A percentile compares a stretch with the other conserved stretches of the same genome.
These are phyloP conservation scores for Nephrocerus scutellatus DNA, from an alignment of 2,888 invertebrate genomes.

Conservation along the genomic window DNA sequence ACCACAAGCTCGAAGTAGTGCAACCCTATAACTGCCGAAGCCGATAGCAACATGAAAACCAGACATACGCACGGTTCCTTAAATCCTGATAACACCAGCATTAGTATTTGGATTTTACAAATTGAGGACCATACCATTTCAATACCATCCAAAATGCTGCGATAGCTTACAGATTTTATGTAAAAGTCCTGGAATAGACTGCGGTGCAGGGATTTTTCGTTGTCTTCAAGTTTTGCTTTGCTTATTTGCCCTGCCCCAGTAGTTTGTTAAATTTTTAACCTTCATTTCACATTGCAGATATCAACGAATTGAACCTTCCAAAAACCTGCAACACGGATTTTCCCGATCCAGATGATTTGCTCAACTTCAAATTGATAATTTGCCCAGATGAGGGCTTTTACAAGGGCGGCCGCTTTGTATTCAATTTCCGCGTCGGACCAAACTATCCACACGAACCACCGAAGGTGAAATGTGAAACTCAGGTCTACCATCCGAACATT, in stretches of 20 bases:
- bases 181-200: too few relatives aligned
- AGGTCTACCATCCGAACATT: slow-evolving; percentile 97
- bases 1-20: too few relatives aligned
- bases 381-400: slow-evolving; percentile 98
- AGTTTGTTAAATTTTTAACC: slow-evolving; percentile 17
- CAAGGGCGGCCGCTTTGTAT: slow-evolving; percentile 86
- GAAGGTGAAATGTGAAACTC: slow-evolving; percentile 96
- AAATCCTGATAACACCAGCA: too few relatives aligned
- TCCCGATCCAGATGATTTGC: slow-evolving; percentile 91
- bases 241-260: not conserved
- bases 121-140: too few relatives aligned
- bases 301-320: slow-evolving; percentile 93
- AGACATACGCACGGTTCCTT: too few relatives aligned
- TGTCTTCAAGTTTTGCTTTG: slow-evolving; percentile 3
- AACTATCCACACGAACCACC: slow-evolving; percentile 98
- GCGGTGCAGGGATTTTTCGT: too few relatives aligned
- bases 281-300: slow-evolving; percentile 68
- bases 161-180: too few relatives aligned
- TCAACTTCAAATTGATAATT: slow-evolving; percentile 92
- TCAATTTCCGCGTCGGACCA: slow-evolving; percentile 86
- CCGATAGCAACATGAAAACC: too few relatives aligned
- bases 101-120: too few relatives aligned
- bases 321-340: slow-evolving; percentile 95
- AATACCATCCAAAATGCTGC: too few relatives aligned
- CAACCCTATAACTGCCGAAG: too few relatives aligned